Evolutionary conservation across 2,888 invertebrate species (phyloP).

Genomic region (Eurois occulta): DNA sequence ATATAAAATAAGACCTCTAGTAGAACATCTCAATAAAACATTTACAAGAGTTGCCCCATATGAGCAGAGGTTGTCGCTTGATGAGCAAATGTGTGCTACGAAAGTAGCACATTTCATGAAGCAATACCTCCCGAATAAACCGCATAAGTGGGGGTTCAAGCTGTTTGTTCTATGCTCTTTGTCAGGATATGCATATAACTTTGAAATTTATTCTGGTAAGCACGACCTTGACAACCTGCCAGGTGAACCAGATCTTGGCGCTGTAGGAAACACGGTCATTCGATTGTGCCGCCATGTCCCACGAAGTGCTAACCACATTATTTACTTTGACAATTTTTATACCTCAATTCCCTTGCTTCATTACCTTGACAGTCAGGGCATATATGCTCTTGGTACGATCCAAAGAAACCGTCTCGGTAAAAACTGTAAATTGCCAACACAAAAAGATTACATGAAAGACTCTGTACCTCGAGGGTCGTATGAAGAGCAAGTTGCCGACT

Average conservation of each 20-base stretch:
- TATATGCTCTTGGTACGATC: too few species aligned
- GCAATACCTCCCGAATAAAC: constrained; percentile 2
- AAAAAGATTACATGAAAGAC: too few species aligned
- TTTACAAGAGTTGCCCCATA: background rate
- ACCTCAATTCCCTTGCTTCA: too few species aligned
- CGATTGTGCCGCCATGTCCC: too few species aligned
- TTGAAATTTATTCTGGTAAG: background rate
- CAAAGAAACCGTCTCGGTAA: too few species aligned
- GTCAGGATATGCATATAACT: background rate
- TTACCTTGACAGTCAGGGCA: too few species aligned
- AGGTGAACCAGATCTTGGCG: background rate
- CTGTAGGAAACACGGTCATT: too few species aligned
- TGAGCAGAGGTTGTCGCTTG: background rate
- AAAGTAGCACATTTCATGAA: constrained; percentile 5
- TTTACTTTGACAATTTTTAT: too few species aligned
- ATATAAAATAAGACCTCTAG: constrained; percentile 8
- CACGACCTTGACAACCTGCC: background rate
- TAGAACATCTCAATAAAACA: constrained; percentile 4
- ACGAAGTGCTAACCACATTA: too few species aligned
- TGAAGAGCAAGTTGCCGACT: too few species aligned
- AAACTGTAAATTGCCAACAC: too few species aligned
- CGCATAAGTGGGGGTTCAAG: constrained; percentile 6
- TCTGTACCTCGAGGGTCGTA: too few species aligned
- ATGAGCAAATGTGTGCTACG: constrained; percentile 11
- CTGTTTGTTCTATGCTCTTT: background rate